Percentiles rank a stretch among this genome's conserved stretches.
phyloP scores from a whole-genome alignment of 2,888 invertebrate genomes.

The Oscheius sp. region DNA sequence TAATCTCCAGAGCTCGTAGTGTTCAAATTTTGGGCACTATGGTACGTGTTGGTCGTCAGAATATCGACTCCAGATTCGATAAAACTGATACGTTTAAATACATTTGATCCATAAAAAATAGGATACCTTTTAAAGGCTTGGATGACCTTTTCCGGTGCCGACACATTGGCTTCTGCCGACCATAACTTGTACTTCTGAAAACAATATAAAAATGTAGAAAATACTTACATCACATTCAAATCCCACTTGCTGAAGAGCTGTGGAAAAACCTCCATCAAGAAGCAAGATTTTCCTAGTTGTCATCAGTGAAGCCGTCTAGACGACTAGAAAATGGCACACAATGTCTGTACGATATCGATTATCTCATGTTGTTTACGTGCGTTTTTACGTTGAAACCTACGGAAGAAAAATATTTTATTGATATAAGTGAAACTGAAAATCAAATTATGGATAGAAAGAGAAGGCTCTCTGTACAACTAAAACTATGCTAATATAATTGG shows the following conservation, averaged over 20 bases:
- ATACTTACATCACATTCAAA: not conserved
- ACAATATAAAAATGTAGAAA: not conserved
- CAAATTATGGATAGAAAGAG: not conserved
- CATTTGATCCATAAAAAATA: not conserved
- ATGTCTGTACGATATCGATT: too few relatives aligned
- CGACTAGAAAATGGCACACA: too few relatives aligned
- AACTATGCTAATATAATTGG: constrained; percentile 14
- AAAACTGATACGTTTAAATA: not conserved
- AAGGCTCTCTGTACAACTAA: constrained; percentile 5
- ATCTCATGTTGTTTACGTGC: not conserved
- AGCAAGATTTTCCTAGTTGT: not conserved
- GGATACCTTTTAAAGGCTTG: constrained; percentile 11
- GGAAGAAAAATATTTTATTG: not conserved
- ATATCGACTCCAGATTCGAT: constrained; percentile 13
- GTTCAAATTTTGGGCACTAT: not conserved
- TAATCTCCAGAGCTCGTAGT: too few relatives aligned
- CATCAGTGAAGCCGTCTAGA: not conserved
- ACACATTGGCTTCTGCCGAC: constrained; percentile 17
- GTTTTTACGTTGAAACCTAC: too few relatives aligned
- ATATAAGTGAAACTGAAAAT: constrained; percentile 25
- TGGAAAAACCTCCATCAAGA: constrained; percentile 15
- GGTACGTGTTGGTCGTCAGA: constrained; percentile 22
- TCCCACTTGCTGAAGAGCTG: not conserved
- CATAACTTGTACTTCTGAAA: constrained; percentile 16
- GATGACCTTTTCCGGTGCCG: not conserved